These are phyloP conservation scores for Nothocercus nigrocapillus DNA, from an alignment of 2,113 vertebrate species.

Conservation along the genomic window DNA sequence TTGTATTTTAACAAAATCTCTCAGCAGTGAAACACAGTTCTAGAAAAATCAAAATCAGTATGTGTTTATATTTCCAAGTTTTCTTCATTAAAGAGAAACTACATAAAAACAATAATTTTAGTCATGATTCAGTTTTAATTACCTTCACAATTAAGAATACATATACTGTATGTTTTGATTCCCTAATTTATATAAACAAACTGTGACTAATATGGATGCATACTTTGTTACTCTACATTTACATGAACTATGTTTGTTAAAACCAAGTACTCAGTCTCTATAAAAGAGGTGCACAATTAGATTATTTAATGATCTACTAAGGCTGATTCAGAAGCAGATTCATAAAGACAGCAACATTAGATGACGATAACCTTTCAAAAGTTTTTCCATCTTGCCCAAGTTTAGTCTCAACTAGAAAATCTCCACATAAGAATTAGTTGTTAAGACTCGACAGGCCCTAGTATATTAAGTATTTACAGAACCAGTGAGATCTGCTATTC, in stretches of 20 bases:
- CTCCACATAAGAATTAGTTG: neutral
- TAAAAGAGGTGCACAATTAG: neutral
- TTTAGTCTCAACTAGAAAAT: neutral
- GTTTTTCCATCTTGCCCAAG: neutral
- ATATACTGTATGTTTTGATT: neutral
- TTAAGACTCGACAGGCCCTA: neutral
- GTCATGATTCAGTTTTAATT: slow-evolving; percentile 11
- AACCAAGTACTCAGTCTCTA: neutral
- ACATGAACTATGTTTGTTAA: neutral
- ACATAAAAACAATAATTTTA: neutral
- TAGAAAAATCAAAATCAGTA: neutral
- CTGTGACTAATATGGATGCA: neutral
- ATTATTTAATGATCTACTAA: neutral
- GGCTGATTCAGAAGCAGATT: neutral
- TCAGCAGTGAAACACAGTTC: neutral
- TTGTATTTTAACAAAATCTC: neutral
- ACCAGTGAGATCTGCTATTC: neutral
- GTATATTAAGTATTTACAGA: neutral
- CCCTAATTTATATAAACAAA: neutral
- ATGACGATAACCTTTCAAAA: neutral
- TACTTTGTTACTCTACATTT: neutral
- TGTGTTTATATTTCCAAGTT: neutral
- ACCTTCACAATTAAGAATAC: neutral
- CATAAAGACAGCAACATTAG: neutral
- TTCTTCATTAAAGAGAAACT: neutral